Conservation (phyloP, 2,797 vertebrate genomes). For the Artibeus lituratus region DNA sequence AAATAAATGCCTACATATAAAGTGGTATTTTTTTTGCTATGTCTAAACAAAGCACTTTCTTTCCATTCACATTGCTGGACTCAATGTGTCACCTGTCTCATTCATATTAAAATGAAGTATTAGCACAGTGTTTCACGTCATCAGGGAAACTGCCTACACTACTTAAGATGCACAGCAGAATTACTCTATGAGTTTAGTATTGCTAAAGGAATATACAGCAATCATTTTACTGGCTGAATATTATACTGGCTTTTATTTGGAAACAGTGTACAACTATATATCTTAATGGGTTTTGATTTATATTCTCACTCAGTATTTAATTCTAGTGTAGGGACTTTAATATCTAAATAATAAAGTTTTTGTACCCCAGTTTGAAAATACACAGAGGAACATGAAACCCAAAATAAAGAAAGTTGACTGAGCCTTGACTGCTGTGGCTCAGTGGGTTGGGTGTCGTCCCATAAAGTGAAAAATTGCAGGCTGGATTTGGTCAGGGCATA, state of each 20-base stretch:
- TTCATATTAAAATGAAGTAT: not conserved
- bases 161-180: not conserved
- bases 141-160: not conserved
- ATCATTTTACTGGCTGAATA: not conserved
- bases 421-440: too few species aligned
- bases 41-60: constrained; percentile 50
- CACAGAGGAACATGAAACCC: not conserved
- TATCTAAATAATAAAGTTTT: not conserved
- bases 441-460: too few species aligned
- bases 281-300: not conserved
- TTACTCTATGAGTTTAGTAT: not conserved
- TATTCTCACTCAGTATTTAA: not conserved
- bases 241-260: not conserved
- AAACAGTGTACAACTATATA: not conserved
- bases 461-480: too few species aligned
- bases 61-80: not conserved
- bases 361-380: not conserved
- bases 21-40: constrained; percentile 51
- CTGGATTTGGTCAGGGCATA: too few species aligned
- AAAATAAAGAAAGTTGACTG: not conserved
- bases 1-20: constrained; percentile 54
- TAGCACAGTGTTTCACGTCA: not conserved
- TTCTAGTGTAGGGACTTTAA: not conserved
- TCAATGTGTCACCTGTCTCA: not conserved
- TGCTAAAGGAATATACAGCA: not conserved